Conservation (phyloP, 2,113 vertebrate genomes). For the Euleptes europaea region DNA sequence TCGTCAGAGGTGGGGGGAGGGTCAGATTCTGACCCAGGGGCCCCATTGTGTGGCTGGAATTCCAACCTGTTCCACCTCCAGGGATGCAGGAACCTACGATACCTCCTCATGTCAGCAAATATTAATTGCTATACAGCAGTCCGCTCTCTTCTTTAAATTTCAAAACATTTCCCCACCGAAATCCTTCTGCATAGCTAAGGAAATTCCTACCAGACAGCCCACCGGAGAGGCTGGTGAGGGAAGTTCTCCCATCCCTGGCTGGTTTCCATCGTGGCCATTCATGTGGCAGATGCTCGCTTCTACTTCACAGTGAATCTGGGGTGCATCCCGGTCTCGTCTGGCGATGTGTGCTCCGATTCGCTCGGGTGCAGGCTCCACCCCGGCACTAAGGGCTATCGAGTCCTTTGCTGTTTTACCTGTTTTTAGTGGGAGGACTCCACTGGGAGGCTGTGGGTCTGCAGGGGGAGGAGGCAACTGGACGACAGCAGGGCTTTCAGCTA, state of each 20-base stretch:
- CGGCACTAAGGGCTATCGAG: neutral
- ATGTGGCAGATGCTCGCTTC: neutral
- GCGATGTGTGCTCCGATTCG: neutral
- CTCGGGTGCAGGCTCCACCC: neutral
- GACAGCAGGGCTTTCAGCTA: neutral
- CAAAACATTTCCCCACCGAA: neutral
- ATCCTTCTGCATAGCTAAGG: neutral
- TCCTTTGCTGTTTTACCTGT: neutral
- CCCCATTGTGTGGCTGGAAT: too few species aligned
- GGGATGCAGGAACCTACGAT: neutral
- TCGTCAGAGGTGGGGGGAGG: too few species aligned
- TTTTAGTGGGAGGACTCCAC: neutral
- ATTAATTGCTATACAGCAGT: neutral
- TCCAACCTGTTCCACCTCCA: neutral
- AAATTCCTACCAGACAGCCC: constrained; percentile 53
- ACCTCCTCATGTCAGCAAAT: neutral
- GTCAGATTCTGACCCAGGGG: too few species aligned
- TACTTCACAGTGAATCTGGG: constrained; percentile 1
- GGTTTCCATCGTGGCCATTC: neutral
- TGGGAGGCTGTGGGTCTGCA: neutral
- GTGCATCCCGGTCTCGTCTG: neutral
- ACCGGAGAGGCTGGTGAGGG: constrained; percentile 58
- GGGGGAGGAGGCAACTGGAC: neutral
- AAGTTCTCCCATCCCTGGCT: constrained; percentile 58
- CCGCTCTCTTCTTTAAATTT: neutral